Evolutionary conservation across 2,888 invertebrate genomes (phyloP).

Genomic region (Kryphioiulus occultus): DNA sequence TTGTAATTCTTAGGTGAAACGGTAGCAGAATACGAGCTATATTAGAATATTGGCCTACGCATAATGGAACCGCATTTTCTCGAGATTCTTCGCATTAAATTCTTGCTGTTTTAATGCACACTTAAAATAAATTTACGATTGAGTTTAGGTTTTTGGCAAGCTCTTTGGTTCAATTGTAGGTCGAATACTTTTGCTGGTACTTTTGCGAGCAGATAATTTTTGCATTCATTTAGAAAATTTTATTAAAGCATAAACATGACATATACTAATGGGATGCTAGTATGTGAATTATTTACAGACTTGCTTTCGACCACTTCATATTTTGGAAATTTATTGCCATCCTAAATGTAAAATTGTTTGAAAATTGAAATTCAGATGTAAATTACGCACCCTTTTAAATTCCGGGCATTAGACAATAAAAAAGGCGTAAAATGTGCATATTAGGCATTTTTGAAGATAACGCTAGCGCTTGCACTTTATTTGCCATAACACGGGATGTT

Average conservation of each 20-base stretch:
- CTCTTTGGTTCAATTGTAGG: neutral
- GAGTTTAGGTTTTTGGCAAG: neutral
- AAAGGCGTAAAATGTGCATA: no score
- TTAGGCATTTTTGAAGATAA: no score
- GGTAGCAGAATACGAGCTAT: neutral
- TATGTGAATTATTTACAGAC: neutral
- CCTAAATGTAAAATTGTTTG: neutral
- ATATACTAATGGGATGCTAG: neutral
- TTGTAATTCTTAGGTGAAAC: neutral
- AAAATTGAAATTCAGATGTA: neutral
- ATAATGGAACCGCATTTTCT: neutral
- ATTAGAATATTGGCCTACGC: slow-evolving; percentile 1
- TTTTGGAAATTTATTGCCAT: neutral
- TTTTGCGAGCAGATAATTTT: neutral
- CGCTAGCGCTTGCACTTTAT: no score
- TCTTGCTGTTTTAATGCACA: neutral
- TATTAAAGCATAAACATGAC: neutral
- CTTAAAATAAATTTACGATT: slow-evolving; percentile 32
- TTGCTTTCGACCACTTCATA: neutral
- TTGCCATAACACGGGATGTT: no score
- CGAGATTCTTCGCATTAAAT: neutral
- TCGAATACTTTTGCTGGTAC: neutral
- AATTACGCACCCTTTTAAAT: neutral
- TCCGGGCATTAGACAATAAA: neutral
- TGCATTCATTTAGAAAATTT: neutral